Evolutionary conservation across 2,888 invertebrate genomes (phyloP), one percentile per base, ranked within the genome.

Genomic region (Acleris emargana): DNA sequence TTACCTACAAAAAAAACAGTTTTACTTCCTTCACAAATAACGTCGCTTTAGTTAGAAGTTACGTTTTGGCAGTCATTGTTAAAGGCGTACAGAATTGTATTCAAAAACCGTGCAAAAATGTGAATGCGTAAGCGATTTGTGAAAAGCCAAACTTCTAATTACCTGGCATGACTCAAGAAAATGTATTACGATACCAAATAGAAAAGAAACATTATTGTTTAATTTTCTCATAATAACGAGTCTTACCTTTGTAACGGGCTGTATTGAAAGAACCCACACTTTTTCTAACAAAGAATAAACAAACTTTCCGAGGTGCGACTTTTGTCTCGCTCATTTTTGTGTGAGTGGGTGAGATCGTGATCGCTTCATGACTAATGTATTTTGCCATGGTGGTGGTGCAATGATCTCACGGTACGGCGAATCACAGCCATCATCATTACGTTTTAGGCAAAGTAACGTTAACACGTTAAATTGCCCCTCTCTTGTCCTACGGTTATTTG

Each of bases 281-380:
- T 42, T 16, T 54, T 52, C 45, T 45, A n/a, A 55, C 28, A 25
- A 45, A 45, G 45, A 50, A 60, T 50, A 50, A 58, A 59, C 64
- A 60, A 64, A 58, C 47, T 49, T 38, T 49, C 75, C 73, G 71
- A 73, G 76, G 76, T 77, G 76, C 68, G 75, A 80, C 73, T 73
- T 84, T 82, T 79, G 78, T 79, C 75, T 76, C 62, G 71, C 71
- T 69, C 70, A 58, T 25, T 70, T 59, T 64, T 67, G 72, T 72
- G 73, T 70, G 73, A 73, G 80, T 82, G 76, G 79, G 81, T 78
- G 81, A 77, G 76, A 81, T 77, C 75, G 78, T 76, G 76, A 77
- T 74, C 75, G 71, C 71, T 73, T 75, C 76, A 79, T 86, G 83
- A 81, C 79, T 83, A 82, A 82, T 79, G 74, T 75, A 72, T 75